A percentile compares a stretch with the other conserved stretches of the same genome.
Conservation (phyloP, 2,888 invertebrate species). For the Andrena minutula region DNA sequence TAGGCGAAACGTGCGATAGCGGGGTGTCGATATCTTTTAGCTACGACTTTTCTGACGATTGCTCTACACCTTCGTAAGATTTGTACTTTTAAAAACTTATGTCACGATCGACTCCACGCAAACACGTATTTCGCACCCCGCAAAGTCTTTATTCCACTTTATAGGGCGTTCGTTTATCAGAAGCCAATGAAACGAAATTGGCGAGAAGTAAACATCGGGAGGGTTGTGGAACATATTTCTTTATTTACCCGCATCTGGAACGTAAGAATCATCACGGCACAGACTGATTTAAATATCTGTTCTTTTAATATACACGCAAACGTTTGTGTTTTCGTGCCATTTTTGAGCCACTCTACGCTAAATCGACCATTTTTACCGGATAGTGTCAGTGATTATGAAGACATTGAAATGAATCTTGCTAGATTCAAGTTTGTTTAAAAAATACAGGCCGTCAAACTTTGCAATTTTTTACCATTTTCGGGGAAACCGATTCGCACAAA, state of each 20-base stretch:
- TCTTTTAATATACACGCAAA: no score
- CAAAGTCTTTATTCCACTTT: not conserved
- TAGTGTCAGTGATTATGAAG: no score
- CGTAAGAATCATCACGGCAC: not conserved
- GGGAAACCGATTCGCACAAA: no score
- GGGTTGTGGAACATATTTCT: not conserved
- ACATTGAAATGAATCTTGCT: no score
- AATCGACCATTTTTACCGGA: no score
- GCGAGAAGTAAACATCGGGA: not conserved
- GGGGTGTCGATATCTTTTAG: slow-evolving; percentile 63
- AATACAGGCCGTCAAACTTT: no score
- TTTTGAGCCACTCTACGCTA: no score
- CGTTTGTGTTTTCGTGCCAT: no score
- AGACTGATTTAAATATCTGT: not conserved
- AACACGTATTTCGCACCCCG: slow-evolving; percentile 1
- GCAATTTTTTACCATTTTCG: no score
- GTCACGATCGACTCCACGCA: not conserved
- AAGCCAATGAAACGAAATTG: not conserved
- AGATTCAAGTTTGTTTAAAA: no score
- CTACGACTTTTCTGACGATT: slow-evolving; percentile 21
- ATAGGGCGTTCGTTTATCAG: not conserved
- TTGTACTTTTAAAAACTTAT: slow-evolving; percentile 18
- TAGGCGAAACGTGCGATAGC: slow-evolving; percentile 69
- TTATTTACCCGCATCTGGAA: not conserved
- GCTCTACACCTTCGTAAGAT: slow-evolving; percentile 6